Percentiles rank a stretch among this genome's conserved stretches.
phyloP scores from a whole-genome alignment of 2,113 vertebrate genomes.

The Nyctereutes procyonoides region DNA sequence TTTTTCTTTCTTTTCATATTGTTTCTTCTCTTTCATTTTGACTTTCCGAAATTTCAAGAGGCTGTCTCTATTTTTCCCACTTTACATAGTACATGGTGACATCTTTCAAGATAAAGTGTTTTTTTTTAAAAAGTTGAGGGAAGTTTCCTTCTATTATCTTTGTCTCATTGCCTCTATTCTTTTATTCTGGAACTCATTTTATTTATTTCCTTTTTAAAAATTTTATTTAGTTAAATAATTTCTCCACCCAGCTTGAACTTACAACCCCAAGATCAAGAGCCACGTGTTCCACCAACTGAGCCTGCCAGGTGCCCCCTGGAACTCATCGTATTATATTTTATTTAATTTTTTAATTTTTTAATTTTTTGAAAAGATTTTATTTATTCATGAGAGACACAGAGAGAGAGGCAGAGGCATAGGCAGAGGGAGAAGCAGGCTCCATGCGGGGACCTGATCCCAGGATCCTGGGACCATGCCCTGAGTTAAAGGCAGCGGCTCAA shows the following conservation, averaged over 20 bases:
- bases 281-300: neutral
- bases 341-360: too few species aligned
- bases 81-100: neutral
- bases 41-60: neutral
- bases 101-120: neutral
- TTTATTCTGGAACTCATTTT: neutral
- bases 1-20: neutral
- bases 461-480: too few species aligned
- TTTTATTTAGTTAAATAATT: neutral
- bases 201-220: neutral
- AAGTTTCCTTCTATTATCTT: neutral
- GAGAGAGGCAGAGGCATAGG: too few species aligned
- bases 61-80: neutral
- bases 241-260: neutral
- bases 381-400: too few species aligned
- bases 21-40: neutral
- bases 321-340: neutral
- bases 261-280: neutral
- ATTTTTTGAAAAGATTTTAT: too few species aligned
- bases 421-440: too few species aligned
- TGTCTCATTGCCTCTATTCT: neutral
- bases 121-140: neutral
- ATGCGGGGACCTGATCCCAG: too few species aligned
- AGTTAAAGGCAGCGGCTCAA: too few species aligned
- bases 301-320: neutral